Evolutionary conservation across 2,797 vertebrate genomes (phyloP), one percentile per base, ranked within the genome.

Genomic region (Enteromius thamalakanensis): DNA sequence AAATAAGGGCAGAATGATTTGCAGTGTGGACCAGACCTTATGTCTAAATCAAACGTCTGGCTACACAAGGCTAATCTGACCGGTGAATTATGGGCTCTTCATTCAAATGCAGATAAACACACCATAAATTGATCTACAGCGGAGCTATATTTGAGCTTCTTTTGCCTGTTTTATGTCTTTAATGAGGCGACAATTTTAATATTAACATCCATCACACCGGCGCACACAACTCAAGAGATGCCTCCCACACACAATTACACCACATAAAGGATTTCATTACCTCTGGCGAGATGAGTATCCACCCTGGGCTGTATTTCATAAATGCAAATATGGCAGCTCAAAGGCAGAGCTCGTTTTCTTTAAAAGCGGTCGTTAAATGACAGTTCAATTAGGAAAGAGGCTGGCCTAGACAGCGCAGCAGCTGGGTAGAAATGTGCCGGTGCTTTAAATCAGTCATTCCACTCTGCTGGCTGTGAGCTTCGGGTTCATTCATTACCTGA

Each of bases 231-330:
- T 88, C 81, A 84, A 32, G 55, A 87, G 80, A 89, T 85, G 84
- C 71, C 82, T 71, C 71, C 53, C 34, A 75, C 82, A 87, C 84
- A 86, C 87, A 90, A 89, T 91, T 84, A 87, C 74, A 80, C 51
- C 47, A 85, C 83, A 88, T 86, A 90, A 91, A 91, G 71, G 87
- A 92, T 90, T 90, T 84, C 88, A 93, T 93, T 91, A 91, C 84
- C 64, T 69, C 70, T 72, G 83, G 87, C 86, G 85, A 87, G 87
- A 92, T 80, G 87, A 65, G 87, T 87, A 87, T 90, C 87, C 84
- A 85, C 26, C 68, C 62, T 60, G 23, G 75, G 83, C 84, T 77
- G 76, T 77, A 84, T 89, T 89, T 90, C 83, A 88, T 87, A 90
- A 90, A 91, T 67, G 84, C 84, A 87, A 91, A 89, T 87, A 78